Conservation (phyloP, 2,888 invertebrate species). For the Bugulina stolonifera region DNA sequence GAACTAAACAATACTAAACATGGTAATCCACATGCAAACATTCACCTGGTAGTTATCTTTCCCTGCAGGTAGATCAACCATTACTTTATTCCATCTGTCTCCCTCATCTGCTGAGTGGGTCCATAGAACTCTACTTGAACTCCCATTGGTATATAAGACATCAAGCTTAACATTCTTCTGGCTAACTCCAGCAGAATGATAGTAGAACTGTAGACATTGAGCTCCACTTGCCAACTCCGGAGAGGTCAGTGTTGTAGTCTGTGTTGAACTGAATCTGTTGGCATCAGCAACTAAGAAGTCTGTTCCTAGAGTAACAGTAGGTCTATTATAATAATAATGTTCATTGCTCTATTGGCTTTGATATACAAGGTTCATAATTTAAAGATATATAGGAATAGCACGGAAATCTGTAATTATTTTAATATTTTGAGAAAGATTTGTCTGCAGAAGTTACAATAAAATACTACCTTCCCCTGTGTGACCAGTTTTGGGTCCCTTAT, state of each 20-base stretch:
- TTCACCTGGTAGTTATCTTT: background rate
- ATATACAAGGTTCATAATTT: background rate
- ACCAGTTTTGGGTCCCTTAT: background rate
- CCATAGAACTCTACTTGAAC: background rate
- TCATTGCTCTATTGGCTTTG: background rate
- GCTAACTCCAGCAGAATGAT: background rate
- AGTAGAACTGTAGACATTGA: constrained; percentile 18
- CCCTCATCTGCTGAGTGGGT: background rate
- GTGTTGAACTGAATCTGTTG: background rate
- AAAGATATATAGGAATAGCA: too few species aligned
- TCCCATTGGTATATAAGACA: background rate
- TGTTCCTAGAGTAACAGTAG: background rate
- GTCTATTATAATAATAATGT: background rate
- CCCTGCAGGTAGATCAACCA: background rate
- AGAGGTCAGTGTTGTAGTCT: constrained; percentile 9
- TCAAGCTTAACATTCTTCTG: background rate
- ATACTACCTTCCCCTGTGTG: background rate
- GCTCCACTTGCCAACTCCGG: background rate
- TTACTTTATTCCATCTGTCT: background rate
- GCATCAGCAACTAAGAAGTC: background rate
- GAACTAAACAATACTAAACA: too few species aligned
- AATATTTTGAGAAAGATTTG: background rate
- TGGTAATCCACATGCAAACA: background rate
- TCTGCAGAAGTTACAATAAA: too few species aligned
- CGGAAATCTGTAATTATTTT: background rate